Base-by-base conservation (phyloP, 2,113 vertebrate genomes). In the Phalacrocorax pelagicus region DNA sequence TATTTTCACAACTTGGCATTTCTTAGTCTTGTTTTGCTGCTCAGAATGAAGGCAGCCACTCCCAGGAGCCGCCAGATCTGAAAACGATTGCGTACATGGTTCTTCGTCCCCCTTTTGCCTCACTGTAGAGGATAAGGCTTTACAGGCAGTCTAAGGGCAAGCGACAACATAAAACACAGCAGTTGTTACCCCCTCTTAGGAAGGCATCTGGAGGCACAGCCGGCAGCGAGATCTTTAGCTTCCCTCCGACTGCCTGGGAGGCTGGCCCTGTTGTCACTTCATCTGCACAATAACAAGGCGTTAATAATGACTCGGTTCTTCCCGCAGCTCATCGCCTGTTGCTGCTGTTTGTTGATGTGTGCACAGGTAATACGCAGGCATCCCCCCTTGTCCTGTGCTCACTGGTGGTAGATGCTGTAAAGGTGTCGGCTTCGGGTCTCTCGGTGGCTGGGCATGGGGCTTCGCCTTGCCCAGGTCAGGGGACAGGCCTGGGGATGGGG, bases 391-490 rank as follows among this genome's bases (percentile, higher is more conserved):
- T 24, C 40, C 46, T 24, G 30, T 54, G 29, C 21, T 71, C 47
- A 5, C 12, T 17, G 32, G 5, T 30, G 26, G 7, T 2, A 62
- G 36, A 14, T 19, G 16, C 34, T 34, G 21, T 40, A 29, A 57
- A 46, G 24, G 15, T 62, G 54, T 73, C 27, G 44, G 27, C 32
- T 40, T 52, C 32, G 49, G 18, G 29, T 36, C 17, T 81, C 44
- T 51, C 1, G 0, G 2, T 27, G 51, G 12, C 21, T 49, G 62
- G 12, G 5, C 42, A 57, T 0, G 0, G 12, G 14, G 27, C 36
- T 70, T 54, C 40, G 16, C 23, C 42, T 72, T 78, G 46, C 8
- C 38, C 71, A 24, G 67, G 47, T 20, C n/a, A 36, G 54, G 8
- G 58, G 24, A 47, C 26, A 26, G 54, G 22, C 29, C 44, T 66